Conservation (phyloP, 2,888 invertebrate species). For the Nebria salina region DNA sequence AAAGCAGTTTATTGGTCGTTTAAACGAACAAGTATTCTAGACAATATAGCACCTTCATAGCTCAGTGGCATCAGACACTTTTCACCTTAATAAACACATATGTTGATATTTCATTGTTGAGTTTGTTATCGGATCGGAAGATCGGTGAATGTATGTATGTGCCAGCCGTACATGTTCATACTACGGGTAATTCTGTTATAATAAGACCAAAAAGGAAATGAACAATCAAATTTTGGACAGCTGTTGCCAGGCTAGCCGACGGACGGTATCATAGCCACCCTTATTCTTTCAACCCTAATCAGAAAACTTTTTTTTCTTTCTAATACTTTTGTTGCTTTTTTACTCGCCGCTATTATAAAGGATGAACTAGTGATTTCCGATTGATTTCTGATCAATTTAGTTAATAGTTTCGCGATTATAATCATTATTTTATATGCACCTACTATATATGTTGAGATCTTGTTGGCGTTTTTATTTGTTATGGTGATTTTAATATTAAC, state of each 20-base stretch:
- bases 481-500: not conserved
- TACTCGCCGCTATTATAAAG: not conserved
- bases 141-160: slow-evolving; percentile 11
- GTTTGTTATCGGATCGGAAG: not conserved
- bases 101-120: not conserved
- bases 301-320: not conserved
- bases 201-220: slow-evolving; percentile 52
- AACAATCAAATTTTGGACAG: slow-evolving; percentile 52
- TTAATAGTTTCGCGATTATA: slow-evolving; percentile 1
- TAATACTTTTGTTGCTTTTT: not conserved
- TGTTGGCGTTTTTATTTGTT: not conserved
- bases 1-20: not conserved
- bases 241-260: slow-evolving; percentile 48
- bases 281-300: slow-evolving; percentile 1
- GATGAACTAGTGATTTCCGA: not conserved
- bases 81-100: not conserved
- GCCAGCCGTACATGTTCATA: slow-evolving; percentile 28
- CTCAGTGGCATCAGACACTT: not conserved
- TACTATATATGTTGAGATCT: too few species aligned
- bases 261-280: slow-evolving; percentile 22
- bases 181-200: slow-evolving; percentile 51
- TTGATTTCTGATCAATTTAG: not conserved
- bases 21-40: not conserved
- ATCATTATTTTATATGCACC: not conserved
- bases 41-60: not conserved